Conservation (phyloP, 1,140 invertebrate genomes). For the Oncopodura yosiiana region DNA sequence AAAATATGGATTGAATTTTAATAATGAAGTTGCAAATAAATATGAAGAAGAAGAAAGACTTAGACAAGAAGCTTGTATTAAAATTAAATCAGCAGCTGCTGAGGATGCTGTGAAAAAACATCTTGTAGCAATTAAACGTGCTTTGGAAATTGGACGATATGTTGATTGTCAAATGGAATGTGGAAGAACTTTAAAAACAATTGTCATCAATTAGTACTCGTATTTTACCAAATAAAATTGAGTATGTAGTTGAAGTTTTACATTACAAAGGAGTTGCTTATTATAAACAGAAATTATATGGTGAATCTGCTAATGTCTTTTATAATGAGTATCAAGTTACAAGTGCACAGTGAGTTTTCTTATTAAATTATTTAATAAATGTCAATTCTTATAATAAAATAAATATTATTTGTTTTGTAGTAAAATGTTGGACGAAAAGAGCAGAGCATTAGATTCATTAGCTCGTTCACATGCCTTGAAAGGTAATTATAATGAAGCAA, state of each 20-base stretch:
- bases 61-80: not conserved
- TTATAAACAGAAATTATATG: not conserved
- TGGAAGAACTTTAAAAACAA: not conserved
- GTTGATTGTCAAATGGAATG: not conserved
- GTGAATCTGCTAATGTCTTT: not conserved
- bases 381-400: not conserved
- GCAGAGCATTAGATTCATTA: not conserved
- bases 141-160: not conserved
- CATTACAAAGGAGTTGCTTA: not conserved
- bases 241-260: constrained; percentile 1
- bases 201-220: not conserved
- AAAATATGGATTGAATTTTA: not conserved
- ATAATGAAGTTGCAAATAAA: not conserved
- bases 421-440: not conserved
- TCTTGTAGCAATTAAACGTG: not conserved
- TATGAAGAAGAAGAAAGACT: not conserved
- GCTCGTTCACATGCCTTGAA: not conserved
- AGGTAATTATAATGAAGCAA: constrained; percentile 4
- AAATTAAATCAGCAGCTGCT: not conserved
- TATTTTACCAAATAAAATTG: not conserved
- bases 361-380: not conserved
- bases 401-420: constrained; percentile 2
- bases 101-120: not conserved
- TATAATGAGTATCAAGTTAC: not conserved
- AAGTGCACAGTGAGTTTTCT: not conserved